phyloP scores from a whole-genome alignment of 2,113 vertebrate genomes.

The Aptenodytes patagonicus region DNA sequence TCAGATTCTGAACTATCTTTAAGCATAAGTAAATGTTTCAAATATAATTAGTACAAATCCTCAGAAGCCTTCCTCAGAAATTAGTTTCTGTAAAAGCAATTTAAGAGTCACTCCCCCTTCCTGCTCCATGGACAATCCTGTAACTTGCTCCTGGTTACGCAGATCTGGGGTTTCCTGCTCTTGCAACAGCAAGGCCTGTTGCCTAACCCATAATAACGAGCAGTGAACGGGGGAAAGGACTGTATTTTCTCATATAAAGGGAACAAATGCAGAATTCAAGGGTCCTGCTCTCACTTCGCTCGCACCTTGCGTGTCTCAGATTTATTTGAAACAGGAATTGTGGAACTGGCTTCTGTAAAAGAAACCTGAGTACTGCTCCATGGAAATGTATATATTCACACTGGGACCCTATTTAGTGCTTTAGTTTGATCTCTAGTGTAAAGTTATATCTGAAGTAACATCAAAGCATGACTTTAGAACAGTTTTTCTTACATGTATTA shows the following conservation, averaged over 20 bases:
- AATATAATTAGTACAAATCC: conserved; percentile 24
- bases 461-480: conserved; percentile 47
- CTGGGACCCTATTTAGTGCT: conserved; percentile 17
- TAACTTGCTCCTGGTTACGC: background rate
- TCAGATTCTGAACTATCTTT: background rate
- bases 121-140: background rate
- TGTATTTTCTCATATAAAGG: background rate
- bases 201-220: background rate
- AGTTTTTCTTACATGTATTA: conserved; percentile 37
- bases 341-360: conserved; percentile 14
- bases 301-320: rapidly evolving
- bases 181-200: background rate
- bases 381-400: conserved; percentile 16
- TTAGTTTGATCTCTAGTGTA: conserved; percentile 37
- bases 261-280: background rate
- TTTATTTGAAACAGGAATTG: background rate
- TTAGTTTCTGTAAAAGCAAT: conserved; percentile 31
- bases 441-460: conserved; percentile 46
- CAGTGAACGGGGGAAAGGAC: background rate
- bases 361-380: background rate
- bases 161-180: background rate
- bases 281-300: background rate
- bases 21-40: conserved; percentile 1
- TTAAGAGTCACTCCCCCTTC: background rate
- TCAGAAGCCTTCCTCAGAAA: conserved; percentile 25